Evolutionary conservation across 2,888 invertebrate species (phyloP), one percentile per base, ranked within the genome.

Genomic region (Epinotia brunnichana): DNA sequence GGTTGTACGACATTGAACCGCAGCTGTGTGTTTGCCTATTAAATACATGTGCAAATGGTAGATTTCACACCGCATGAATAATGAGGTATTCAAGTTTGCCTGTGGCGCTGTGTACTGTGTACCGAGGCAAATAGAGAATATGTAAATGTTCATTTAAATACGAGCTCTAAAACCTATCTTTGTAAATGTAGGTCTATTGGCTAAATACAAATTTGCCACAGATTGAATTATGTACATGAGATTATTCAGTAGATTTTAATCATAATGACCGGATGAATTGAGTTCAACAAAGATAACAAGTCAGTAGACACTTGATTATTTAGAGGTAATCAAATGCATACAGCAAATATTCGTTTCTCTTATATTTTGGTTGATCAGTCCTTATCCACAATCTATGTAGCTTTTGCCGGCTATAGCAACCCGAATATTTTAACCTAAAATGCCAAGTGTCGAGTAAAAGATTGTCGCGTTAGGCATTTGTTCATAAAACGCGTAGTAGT

Each of bases 401-500:
- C 35, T 21, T 54, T 21, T 39, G 41, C 11, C n/a, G 13, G 35
- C 68, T 77, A 74, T 75, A 63, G 77, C 59, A 76, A 79, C 78
- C 73, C 74, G 61, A 73, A 73, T n/a, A 48, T 13, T 11, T 4
- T 1, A 44, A 48, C 15, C 44, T 48, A n/a, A 48, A 15, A 48
- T 48, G 44, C n/a, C n/a, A n/a, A n/a, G n/a, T n/a, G n/a, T n/a
- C n/a, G n/a, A n/a, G n/a, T n/a, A n/a, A n/a, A 74, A 54, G 41
- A 53, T 86, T 84, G 84, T 83, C 83, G 66, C 75, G 73, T 74
- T 39, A 39, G 13, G 24, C 29, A 61, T 44, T 44, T 44, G 44
- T 44, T 13, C 44, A 61, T 44, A 15, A 76, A 70, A 62, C 78
- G 81, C 81, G 81, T 83, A 82, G 77, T 80, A 82, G 84, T 87